Conservation (phyloP, 2,113 vertebrate genomes). For the Tympanuchus pallidicinctus region DNA sequence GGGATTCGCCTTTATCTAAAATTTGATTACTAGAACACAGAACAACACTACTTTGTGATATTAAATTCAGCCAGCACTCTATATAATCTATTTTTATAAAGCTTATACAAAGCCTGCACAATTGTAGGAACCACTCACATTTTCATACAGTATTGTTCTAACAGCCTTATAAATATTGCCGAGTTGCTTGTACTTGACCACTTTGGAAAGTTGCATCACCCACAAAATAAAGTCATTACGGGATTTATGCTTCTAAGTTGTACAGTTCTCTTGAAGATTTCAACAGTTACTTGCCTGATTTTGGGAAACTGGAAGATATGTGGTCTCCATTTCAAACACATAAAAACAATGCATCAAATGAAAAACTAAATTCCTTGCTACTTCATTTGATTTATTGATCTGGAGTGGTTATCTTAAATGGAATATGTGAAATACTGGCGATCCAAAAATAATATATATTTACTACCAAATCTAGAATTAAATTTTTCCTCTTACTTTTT, state of each 20-base stretch:
- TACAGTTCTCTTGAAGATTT: slow-evolving; percentile 37
- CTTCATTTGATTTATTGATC: background rate
- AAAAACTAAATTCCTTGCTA: slow-evolving; percentile 28
- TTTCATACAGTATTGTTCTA: background rate
- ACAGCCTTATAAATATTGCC: background rate
- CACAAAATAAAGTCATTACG: background rate
- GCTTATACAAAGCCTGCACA: background rate
- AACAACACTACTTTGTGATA: background rate
- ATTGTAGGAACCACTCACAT: background rate
- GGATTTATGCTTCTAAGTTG: background rate
- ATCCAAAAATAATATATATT: background rate
- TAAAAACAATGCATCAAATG: slow-evolving; percentile 34
- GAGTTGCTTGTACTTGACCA: background rate
- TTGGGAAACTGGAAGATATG: slow-evolving; percentile 39
- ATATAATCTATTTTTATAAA: background rate
- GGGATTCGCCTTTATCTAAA: background rate
- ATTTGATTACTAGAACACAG: background rate
- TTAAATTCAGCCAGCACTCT: background rate
- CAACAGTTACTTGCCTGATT: slow-evolving; percentile 66
- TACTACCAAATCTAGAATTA: background rate
- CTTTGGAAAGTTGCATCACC: background rate
- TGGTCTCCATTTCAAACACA: slow-evolving; percentile 50
- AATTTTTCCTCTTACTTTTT: background rate
- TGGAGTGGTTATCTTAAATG: background rate
- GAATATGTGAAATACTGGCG: background rate